Conservation (phyloP, 2,113 vertebrate species). For the Synchiropus splendidus region DNA sequence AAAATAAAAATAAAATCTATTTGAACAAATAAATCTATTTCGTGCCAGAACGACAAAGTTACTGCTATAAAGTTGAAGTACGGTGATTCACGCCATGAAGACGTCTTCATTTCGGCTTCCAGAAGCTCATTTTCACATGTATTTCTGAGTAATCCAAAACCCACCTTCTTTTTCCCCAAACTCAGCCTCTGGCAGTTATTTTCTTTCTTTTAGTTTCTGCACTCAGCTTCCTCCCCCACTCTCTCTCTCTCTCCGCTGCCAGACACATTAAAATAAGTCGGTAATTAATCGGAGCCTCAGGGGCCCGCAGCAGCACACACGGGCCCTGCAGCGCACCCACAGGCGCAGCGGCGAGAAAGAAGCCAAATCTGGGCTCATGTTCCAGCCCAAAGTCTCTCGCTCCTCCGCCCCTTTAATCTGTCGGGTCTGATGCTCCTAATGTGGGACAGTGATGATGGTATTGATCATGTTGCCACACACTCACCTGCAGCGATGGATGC, state of each 20-base stretch:
- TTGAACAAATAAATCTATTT: no score
- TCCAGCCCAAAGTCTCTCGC: constrained; percentile 23
- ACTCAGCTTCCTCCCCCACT: constrained; percentile 1
- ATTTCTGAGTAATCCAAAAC: no score
- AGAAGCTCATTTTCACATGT: no score
- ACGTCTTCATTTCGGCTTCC: no score
- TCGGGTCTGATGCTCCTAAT: no score
- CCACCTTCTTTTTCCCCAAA: no score
- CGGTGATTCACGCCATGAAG: no score
- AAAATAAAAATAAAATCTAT: no score
- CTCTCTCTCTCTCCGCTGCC: constrained; percentile 6
- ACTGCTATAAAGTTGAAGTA: no score
- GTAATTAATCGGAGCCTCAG: constrained; percentile 51
- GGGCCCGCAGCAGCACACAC: constrained; percentile 40
- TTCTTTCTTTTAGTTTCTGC: background rate
- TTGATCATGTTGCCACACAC: constrained; percentile 1
- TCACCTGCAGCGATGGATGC: constrained; percentile 85
- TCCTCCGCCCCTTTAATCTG: constrained; percentile 6
- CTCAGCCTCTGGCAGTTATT: no score
- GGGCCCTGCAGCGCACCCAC: constrained; percentile 30
- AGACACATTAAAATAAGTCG: constrained; percentile 46
- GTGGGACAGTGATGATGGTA: background rate
- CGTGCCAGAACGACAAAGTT: no score
- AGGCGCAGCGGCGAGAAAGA: constrained; percentile 22
- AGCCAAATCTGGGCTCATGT: constrained; percentile 15